Evolutionary conservation across 2,888 invertebrate genomes (phyloP).

Genomic region (Cantharis rustica): DNA sequence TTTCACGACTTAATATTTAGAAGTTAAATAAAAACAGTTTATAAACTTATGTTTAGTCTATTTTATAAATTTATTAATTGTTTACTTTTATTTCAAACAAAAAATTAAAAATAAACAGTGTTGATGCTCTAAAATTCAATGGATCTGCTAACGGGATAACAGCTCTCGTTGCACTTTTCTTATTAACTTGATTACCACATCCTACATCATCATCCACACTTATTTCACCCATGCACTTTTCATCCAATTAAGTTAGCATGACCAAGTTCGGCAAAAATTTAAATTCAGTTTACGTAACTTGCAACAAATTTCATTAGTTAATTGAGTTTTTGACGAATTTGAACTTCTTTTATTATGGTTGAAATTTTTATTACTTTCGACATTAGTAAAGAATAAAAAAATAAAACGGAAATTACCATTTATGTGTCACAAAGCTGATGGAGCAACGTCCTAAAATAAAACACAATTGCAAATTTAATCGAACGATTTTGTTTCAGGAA

Average conservation of each 20-base stretch:
- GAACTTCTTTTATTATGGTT: background rate
- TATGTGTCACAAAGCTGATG: background rate
- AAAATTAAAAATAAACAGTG: background rate
- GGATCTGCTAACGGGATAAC: background rate
- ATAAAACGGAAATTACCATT: conserved; percentile 6
- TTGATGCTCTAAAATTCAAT: background rate
- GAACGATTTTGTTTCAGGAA: conserved; percentile 58
- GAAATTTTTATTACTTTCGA: background rate
- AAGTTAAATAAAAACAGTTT: background rate
- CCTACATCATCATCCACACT: background rate
- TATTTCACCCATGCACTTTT: background rate
- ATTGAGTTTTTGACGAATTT: background rate
- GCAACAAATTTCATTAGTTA: background rate
- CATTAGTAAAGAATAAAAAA: conserved; percentile 10
- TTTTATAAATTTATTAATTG: background rate
- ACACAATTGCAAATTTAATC: conserved; percentile 1
- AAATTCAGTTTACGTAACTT: background rate
- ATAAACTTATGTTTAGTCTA: background rate
- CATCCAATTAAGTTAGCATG: background rate
- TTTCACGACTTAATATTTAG: background rate
- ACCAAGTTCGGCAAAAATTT: background rate
- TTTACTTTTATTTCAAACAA: background rate
- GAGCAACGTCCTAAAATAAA: conserved; percentile 17
- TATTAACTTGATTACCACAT: background rate
- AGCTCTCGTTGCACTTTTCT: background rate